Evolutionary conservation across 1,140 invertebrate genomes (phyloP).

Genomic region (Heliconius hewitsoni): DNA sequence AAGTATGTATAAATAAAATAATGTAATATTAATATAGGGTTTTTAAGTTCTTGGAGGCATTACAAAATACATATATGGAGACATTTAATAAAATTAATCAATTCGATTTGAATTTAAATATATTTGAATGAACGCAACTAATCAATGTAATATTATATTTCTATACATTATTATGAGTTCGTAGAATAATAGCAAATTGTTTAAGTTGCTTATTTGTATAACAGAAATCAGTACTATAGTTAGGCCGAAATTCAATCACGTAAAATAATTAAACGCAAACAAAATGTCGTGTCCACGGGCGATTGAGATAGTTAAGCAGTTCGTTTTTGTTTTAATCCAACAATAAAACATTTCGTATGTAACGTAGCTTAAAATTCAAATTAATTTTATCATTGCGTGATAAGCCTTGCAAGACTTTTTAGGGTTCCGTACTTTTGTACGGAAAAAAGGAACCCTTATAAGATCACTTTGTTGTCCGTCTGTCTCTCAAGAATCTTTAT

Average conservation of each 20-base stretch:
- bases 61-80: neutral
- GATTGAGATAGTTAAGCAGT: conserved; percentile 59
- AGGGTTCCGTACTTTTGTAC: too few species aligned
- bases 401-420: neutral
- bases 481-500: too few species aligned
- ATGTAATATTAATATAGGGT: too few species aligned
- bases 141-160: neutral
- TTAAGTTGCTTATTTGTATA: conserved; percentile 26
- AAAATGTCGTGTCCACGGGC: conserved; percentile 56
- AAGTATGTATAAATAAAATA: too few species aligned
- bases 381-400: neutral
- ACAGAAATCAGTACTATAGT: conserved; percentile 18
- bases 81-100: neutral
- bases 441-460: too few species aligned
- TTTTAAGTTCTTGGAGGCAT: neutral
- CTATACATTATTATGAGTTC: neutral
- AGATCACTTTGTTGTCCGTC: too few species aligned
- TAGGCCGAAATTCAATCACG: conserved; percentile 55
- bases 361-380: neutral
- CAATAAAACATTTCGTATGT: conserved; percentile 5
- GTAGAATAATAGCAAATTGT: neutral
- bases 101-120: neutral
- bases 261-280: conserved; percentile 72
- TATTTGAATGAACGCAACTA: neutral
- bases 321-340: conserved; percentile 56